Percentiles rank a stretch among this genome's conserved stretches.
These are phyloP conservation scores for Battus philenor DNA, from an alignment of 1,140 invertebrate genomes.

Conservation along the genomic window DNA sequence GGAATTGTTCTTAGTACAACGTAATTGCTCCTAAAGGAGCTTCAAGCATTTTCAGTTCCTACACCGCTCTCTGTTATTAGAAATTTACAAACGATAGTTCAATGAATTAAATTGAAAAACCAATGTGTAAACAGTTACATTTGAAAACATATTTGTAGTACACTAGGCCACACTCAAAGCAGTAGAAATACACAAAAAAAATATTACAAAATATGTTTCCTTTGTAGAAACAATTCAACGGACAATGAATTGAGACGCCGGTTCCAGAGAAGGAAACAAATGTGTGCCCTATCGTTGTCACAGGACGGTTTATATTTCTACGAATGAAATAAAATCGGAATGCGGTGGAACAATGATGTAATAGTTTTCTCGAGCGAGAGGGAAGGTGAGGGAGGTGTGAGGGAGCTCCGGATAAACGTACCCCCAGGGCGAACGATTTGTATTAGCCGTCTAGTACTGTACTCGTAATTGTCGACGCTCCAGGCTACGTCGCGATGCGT, in stretches of 20 bases:
- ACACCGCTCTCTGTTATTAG: constrained; percentile 3
- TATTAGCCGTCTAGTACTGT: constrained; percentile 69
- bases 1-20: constrained; percentile 50
- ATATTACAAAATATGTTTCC: constrained; percentile 32
- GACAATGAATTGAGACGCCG: constrained; percentile 33
- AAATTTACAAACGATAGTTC: constrained; percentile 11
- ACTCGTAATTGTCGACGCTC: constrained; percentile 67
- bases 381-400: constrained; percentile 27
- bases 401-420: constrained; percentile 56
- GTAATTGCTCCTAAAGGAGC: constrained; percentile 53
- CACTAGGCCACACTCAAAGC: constrained; percentile 21
- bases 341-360: constrained; percentile 53
- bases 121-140: too few species aligned
- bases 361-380: constrained; percentile 53
- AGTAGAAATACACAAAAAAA: constrained; percentile 28
- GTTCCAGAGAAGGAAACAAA: constrained; percentile 26
- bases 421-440: constrained; percentile 66
- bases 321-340: constrained; percentile 41
- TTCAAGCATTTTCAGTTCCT: constrained; percentile 15
- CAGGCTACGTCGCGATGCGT: constrained; percentile 51
- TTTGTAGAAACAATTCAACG: constrained; percentile 27
- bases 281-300: constrained; percentile 30
- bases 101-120: too few species aligned
- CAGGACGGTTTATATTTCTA: constrained; percentile 36
- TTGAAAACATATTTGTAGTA: constrained; percentile 14